A percentile compares a stretch with the other conserved stretches of the same genome.
These are phyloP conservation scores for Plodia interpunctella DNA, from an alignment of 1,140 invertebrate genomes.

Conservation along the genomic window DNA sequence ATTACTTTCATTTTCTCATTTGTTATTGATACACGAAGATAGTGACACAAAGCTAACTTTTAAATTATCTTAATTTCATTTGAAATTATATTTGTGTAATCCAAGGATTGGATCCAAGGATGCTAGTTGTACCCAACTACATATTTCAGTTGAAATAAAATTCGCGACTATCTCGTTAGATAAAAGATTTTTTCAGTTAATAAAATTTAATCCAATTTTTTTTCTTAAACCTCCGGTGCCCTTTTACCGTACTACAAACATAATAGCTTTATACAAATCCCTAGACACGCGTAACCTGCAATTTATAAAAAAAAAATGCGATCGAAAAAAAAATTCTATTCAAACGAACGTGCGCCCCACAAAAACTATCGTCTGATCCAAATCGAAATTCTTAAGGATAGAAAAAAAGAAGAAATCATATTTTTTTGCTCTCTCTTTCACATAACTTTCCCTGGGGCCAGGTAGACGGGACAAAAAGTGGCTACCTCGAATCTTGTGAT, in stretches of 20 bases:
- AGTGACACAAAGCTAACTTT: too few relatives aligned
- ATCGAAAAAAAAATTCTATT: constrained; percentile 35
- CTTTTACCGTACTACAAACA: constrained; percentile 32
- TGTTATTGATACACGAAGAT: too few relatives aligned
- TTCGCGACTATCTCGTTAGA: background rate
- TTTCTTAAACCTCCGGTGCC: constrained; percentile 4
- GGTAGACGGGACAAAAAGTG: constrained; percentile 56
- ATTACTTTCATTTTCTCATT: too few relatives aligned
- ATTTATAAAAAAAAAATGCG: constrained; percentile 43
- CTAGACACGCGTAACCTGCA: constrained; percentile 52
- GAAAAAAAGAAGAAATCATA: constrained; percentile 43
- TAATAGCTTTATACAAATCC: constrained; percentile 39
- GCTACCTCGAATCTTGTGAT: constrained; percentile 46
- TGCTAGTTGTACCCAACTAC: too few relatives aligned
- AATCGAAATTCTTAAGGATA: constrained; percentile 48
- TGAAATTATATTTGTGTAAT: too few relatives aligned
- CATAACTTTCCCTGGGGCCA: constrained; percentile 65
- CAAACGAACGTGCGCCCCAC: constrained; percentile 38
- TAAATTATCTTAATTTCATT: too few relatives aligned
- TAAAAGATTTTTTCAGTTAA: background rate
- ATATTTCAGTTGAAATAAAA: background rate
- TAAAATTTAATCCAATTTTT: constrained; percentile 1
- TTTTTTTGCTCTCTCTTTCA: constrained; percentile 53
- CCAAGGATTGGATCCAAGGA: too few relatives aligned
- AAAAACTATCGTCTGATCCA: constrained; percentile 52